Evolutionary conservation across 1,140 invertebrate genomes (phyloP), one percentile per base, ranked within the genome.

Genomic region (Sitophilus oryzae): DNA sequence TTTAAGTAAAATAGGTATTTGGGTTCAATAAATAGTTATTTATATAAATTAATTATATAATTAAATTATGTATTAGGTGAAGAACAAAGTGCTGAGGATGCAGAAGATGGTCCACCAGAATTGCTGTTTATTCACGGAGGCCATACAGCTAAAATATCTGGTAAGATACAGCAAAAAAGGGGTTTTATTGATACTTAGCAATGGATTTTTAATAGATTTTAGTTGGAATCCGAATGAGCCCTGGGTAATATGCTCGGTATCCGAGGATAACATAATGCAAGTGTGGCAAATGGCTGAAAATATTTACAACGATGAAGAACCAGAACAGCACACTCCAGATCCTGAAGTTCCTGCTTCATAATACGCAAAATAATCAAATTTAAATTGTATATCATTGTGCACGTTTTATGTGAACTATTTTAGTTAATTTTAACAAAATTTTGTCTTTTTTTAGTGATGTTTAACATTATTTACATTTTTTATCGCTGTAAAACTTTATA

Each of bases 241-340:
- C 0, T 99, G 97, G 96, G 95, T 99, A 19, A 97, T 99, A 63
- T 99, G 96, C 68, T 98, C 96, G 0, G 97, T 99, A 1, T 98
- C 95, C 1, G 97, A 99, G 75, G 97, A 99, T 74, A 99, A 99
- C 69, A 99, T 99, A 61, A 98, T 99, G 95, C 96, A 99, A 83
- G 89, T 92, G 60, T 97, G 94, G 94, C 94, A 97, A 76, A 97
- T 97, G 93, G 96, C 96, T 6, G 96, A 99, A 73, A 99, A 99
- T 75, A 98, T 99, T 66, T 99, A 99, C 78, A 99, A 98, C 74
- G 96, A 99, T 73, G 96, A 98, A 71, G 96, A 99, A 71, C 87
- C 89, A 0, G 92, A 96, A 66, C 89, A 90, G 61, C 85, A 88
- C 20, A 84, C 88, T 3, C 85, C 86, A 38, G 91, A 93, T 70